These are phyloP conservation scores for Sebastes kiyomatsui DNA, from an alignment of 2,797 vertebrate species.

Conservation along the genomic window DNA sequence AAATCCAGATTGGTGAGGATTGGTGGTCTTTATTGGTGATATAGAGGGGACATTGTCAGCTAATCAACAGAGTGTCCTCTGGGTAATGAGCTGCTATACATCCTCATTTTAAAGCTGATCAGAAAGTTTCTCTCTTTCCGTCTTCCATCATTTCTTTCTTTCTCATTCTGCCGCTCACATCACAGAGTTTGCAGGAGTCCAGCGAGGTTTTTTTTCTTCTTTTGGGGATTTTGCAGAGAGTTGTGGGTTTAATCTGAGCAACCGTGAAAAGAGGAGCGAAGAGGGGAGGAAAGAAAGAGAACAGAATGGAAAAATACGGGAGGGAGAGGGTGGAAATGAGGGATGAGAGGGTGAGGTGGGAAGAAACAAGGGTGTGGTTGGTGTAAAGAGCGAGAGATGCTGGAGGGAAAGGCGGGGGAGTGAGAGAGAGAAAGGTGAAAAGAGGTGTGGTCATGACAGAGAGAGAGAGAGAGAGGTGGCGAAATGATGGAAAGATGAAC, in stretches of 20 bases:
- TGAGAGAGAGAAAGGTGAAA: conserved; percentile 12
- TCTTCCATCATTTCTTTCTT: background rate
- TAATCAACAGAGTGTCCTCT: background rate
- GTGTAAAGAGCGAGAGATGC: conserved; percentile 17
- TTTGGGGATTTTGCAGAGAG: conserved; percentile 22
- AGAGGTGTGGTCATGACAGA: conserved; percentile 1
- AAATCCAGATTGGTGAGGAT: background rate
- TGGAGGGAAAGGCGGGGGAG: conserved; percentile 32
- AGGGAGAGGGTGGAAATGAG: conserved; percentile 23
- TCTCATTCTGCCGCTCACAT: conserved; percentile 10
- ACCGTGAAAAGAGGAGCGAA: conserved; percentile 1
- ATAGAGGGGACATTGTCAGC: background rate
- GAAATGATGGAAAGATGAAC: conserved; percentile 51
- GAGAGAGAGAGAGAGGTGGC: background rate
- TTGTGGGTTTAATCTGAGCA: conserved; percentile 43
- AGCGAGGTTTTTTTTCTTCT: background rate
- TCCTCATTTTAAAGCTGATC: conserved; percentile 5
- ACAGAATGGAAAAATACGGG: background rate
- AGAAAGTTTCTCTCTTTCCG: background rate
- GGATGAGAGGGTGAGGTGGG: conserved; percentile 52
- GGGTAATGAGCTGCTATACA: background rate
- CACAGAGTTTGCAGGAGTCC: conserved; percentile 1
- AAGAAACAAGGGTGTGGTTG: conserved; percentile 45
- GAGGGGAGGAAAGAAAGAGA: background rate
- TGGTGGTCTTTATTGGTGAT: background rate